Percentiles rank a stretch among this genome's conserved stretches.
These are phyloP conservation scores for Columbina picui DNA, from an alignment of 2,113 vertebrate genomes.

Conservation along the genomic window DNA sequence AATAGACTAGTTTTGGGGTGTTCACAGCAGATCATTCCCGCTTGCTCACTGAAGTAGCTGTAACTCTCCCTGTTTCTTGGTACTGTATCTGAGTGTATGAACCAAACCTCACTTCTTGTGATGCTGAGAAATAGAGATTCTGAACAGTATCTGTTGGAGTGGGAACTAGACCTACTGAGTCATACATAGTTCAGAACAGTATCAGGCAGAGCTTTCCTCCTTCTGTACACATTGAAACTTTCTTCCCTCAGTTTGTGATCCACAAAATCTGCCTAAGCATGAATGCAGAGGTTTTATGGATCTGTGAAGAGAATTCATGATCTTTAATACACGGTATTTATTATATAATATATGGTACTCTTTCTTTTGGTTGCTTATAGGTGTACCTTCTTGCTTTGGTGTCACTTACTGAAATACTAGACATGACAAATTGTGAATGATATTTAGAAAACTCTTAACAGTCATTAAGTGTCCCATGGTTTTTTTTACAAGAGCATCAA, in stretches of 20 bases:
- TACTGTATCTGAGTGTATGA: background rate
- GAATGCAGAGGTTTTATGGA: background rate
- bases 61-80: background rate
- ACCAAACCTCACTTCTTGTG: background rate
- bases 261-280: background rate
- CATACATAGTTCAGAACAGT: background rate
- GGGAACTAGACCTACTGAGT: background rate
- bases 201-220: background rate
- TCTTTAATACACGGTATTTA: background rate
- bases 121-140: background rate
- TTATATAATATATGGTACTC: background rate
- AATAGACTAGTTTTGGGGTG: background rate
- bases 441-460: background rate
- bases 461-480: background rate
- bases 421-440: background rate
- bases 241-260: background rate
- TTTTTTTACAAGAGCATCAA: background rate
- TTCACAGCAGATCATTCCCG: background rate
- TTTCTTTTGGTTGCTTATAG: background rate
- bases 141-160: background rate
- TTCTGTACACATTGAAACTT: background rate
- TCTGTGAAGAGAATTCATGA: background rate
- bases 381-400: background rate
- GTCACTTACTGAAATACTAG: background rate
- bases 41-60: background rate